Percentiles rank a stretch among this genome's conserved stretches.
phyloP scores from a whole-genome alignment of 1,140 invertebrate species.

The Lepidurus apus region DNA sequence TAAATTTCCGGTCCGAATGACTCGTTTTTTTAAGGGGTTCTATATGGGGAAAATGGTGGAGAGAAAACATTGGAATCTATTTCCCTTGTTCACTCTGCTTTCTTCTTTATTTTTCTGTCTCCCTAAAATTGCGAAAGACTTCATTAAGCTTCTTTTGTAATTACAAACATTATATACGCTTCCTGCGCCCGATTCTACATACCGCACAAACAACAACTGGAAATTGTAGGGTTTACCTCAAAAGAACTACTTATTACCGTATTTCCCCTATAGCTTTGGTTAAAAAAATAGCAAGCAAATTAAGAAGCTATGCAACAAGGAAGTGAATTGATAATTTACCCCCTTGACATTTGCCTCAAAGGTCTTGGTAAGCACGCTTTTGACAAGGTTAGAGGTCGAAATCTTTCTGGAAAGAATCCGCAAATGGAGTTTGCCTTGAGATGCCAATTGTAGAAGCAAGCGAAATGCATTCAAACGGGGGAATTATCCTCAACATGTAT shows the following conservation, averaged over 20 bases:
- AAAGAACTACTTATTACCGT: background rate
- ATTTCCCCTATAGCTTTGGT: background rate
- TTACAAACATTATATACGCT: background rate
- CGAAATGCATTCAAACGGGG: background rate
- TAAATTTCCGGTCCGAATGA: conserved; percentile 19
- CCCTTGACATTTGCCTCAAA: background rate
- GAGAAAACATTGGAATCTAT: background rate
- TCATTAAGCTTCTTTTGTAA: background rate
- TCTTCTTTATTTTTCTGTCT: background rate
- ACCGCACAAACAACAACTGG: too few relatives aligned
- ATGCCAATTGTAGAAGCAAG: background rate
- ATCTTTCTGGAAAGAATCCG: background rate
- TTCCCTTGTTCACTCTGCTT: background rate
- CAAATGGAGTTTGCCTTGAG: background rate
- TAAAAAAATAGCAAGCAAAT: background rate
- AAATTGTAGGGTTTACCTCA: too few relatives aligned
- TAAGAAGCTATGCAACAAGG: background rate
- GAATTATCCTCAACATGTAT: background rate
- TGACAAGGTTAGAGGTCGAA: background rate
- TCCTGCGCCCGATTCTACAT: background rate
- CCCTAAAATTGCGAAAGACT: background rate
- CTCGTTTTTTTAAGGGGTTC: background rate
- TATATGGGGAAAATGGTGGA: background rate
- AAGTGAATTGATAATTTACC: background rate
- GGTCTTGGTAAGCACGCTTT: background rate